Base-by-base conservation (phyloP, 37 sponge, comb jelly and placozoan species). In the Lycopodina hypogea region DNA sequence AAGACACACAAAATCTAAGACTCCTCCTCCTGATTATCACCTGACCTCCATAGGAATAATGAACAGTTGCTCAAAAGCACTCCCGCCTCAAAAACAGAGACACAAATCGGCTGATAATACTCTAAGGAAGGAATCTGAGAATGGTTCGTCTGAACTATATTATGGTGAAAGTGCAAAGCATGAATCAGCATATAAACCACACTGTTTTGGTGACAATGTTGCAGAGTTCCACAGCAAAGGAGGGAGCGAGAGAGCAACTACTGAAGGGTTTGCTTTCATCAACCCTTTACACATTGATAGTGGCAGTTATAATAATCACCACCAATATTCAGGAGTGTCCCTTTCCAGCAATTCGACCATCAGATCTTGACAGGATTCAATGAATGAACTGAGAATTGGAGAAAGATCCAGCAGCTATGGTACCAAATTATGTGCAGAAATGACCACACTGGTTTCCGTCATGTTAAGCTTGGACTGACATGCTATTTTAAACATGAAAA, bases 91-190 rank as follows among this genome's bases (percentile, higher is more conserved):
- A n/a, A 64, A 78, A 35, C 79, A 67, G 56, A 18, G 79, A 32
- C 68, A 78, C 11, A 66, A 68, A 11, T 78, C 79, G 29, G 79
- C 52, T 52, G 79, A 78, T 9, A 45, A 67, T 23, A 34, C 68
- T 7, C 77, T 77, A 21, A 61, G 35, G 45, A 63, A 2, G 30
- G 66, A 17, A 8, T 35, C 42, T 30, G 33, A 30, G 14, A n/a
- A 33, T 6, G 8, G 51, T 21, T 48, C 29, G 26, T 26, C 28
- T 11, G 45, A 48, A 2, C 4, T 34, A 7, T 14, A 32, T 37
- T 7, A 67, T 30, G 38, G 21, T 7, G 37, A 37, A 7, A 24
- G 30, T 29, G n/a, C 68, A 32, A 67, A 32, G 68, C 68, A 67
- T 34, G 21, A 35, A 1, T 7, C 2, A 67, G 28, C 40, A 38